Evolutionary conservation across 2,113 vertebrate species (phyloP), one percentile per base, ranked within the genome.

Genomic region (Vombatus ursinus): DNA sequence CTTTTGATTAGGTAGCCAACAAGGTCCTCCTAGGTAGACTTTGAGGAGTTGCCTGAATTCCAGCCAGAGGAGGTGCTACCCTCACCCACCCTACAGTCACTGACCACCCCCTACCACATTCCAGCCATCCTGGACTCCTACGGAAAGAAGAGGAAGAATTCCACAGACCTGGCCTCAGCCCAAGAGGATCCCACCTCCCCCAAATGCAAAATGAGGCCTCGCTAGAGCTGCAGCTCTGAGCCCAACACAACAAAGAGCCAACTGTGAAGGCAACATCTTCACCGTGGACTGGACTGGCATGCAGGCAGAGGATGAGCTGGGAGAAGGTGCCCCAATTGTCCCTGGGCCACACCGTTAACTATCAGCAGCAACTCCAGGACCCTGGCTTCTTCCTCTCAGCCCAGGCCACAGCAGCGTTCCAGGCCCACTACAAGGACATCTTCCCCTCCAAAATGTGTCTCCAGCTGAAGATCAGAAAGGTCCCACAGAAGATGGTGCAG

Each of bases 361-460:
- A 99, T 98, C 98, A 99, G 92, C 99, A 99, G 98, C 99, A 99
- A 93, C 99, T 99, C 98, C 99, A 99, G 98, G 99, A 99, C 96
- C 99, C 99, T 12, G 99, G 99, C 95, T 99, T 99, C 98, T 99
- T 99, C 97, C 99, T 99, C 9, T 99, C 99, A 99, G 99, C 99
- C 98, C 99, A 99, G 97, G 99, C 99, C 96, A 99, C 99, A 0
- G 99, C 99, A 48, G 99, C 99, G n/a, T 99, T 99, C 98, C 99
- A 99, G 99, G 98, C 99, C 0, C 99, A 99, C 94, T 99, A 99
- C 77, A 98, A 99, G 0, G 99, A 99, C 96, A 99, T 99, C 96
- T 99, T 99, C 96, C 99, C 99, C 84, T 99, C 99, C 91, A 99
- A 99, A 98, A 99, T 99, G 90, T 99, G 99, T 97, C 98, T 99